Conservation (phyloP, 2,888 invertebrate species). For the Netelia fuscicornis region DNA sequence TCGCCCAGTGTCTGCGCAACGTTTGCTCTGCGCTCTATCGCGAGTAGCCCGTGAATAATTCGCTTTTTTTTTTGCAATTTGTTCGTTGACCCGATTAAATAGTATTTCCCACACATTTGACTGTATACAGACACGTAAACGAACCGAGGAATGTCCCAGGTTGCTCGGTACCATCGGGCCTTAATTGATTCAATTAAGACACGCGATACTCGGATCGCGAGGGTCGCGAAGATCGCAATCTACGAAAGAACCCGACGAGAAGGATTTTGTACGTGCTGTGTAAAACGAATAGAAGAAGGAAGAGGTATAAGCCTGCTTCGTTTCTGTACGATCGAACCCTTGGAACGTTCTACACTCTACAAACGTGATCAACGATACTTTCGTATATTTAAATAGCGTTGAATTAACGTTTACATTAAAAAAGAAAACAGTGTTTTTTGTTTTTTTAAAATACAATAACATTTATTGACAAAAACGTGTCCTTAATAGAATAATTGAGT, state of each 20-base stretch:
- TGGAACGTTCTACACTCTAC: not conserved
- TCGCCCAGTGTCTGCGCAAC: conserved; percentile 7
- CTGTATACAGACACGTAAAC: conserved; percentile 12
- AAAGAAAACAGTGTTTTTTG: no score
- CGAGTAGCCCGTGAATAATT: conserved; percentile 62
- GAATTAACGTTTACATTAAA: no score
- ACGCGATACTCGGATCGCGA: conserved; percentile 24
- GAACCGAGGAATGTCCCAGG: not conserved
- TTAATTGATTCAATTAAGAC: conserved; percentile 74
- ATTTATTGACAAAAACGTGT: conserved; percentile 78
- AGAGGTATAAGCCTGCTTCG: not conserved
- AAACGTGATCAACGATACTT: not conserved
- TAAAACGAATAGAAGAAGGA: conserved; percentile 16
- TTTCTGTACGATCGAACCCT: not conserved
- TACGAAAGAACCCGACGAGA: conserved; percentile 15
- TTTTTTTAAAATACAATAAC: conserved; percentile 75
- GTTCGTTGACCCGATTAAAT: conserved; percentile 64
- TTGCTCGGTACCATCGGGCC: conserved; percentile 27
- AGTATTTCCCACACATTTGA: conserved; percentile 37
- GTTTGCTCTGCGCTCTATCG: not conserved
- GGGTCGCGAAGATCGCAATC: conserved; percentile 64
- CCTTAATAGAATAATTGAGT: conserved; percentile 75
- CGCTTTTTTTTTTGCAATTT: conserved; percentile 61
- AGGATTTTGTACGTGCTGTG: not conserved
- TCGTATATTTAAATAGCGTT: no score